Evolutionary conservation across 2,113 vertebrate species (phyloP).

Genomic region (Notarius quadriscutis): DNA sequence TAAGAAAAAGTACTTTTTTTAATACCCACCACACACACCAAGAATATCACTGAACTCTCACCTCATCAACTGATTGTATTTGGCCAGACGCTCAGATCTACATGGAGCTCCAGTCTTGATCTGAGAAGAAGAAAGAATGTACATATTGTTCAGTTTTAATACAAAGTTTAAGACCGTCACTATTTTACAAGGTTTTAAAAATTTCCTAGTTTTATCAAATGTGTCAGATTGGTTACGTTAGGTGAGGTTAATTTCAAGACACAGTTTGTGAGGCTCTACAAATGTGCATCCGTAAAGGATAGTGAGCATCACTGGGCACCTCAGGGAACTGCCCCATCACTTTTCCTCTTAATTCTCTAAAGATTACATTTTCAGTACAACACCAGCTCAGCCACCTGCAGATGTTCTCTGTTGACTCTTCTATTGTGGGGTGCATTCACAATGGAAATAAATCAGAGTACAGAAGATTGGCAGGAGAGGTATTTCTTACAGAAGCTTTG

Average conservation of each 20-base stretch:
- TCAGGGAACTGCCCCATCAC: neutral
- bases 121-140: conserved; percentile 57
- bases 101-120: conserved; percentile 87
- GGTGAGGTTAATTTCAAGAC: neutral
- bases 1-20: too few species aligned
- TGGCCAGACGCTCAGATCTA: conserved; percentile 85
- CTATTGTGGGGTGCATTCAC: neutral
- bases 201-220: neutral
- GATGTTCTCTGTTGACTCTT: neutral
- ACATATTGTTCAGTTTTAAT: neutral
- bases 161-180: neutral
- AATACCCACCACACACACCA: neutral
- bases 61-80: conserved; percentile 89
- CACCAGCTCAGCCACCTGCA: neutral
- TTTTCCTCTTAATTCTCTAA: neutral
- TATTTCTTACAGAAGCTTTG: neutral
- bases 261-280: too few species aligned
- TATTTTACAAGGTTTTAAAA: neutral
- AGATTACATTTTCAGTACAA: neutral
- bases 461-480: neutral
- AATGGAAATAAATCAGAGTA: neutral
- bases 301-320: neutral
- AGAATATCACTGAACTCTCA: conserved; percentile 58
- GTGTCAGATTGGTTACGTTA: neutral
- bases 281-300: neutral